phyloP scores from a whole-genome alignment of 2,797 vertebrate genomes.

The Semaprochilodus insignis region DNA sequence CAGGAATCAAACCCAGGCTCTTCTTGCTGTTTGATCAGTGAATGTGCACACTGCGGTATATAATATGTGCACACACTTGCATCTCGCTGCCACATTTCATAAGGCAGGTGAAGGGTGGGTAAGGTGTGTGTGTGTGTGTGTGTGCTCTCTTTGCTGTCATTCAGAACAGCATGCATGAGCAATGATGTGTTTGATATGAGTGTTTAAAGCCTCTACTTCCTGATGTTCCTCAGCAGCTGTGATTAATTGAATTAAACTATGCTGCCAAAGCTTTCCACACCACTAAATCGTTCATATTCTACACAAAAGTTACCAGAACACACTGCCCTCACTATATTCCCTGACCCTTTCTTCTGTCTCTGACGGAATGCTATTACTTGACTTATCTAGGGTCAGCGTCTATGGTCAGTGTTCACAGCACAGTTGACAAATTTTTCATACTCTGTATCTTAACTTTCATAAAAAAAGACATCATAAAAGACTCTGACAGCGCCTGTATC shows the following conservation, averaged over 20 bases:
- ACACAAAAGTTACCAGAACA: neutral
- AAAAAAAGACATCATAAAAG: neutral
- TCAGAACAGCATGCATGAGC: constrained; percentile 49
- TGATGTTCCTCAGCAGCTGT: constrained; percentile 32
- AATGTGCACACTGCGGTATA: neutral
- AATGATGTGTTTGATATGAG: constrained; percentile 49
- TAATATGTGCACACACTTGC: neutral
- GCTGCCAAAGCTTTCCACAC: constrained; percentile 31
- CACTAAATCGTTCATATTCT: constrained; percentile 28
- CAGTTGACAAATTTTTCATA: neutral
- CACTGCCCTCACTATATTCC: neutral
- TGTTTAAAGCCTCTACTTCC: constrained; percentile 28
- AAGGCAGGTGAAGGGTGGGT: neutral
- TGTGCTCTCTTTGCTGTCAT: constrained; percentile 13
- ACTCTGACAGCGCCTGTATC: neutral
- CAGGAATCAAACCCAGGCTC: too few species aligned
- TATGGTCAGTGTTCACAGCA: constrained; percentile 7
- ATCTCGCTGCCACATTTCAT: neutral
- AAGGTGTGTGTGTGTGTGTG: constrained; percentile 6
- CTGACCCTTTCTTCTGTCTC: neutral
- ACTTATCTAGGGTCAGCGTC: neutral
- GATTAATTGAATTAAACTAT: constrained; percentile 42
- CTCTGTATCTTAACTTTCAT: neutral
- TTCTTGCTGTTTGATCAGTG: neutral
- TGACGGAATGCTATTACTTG: neutral